phyloP scores from a whole-genome alignment of 1,140 invertebrate species.

The Holotrichia oblita region DNA sequence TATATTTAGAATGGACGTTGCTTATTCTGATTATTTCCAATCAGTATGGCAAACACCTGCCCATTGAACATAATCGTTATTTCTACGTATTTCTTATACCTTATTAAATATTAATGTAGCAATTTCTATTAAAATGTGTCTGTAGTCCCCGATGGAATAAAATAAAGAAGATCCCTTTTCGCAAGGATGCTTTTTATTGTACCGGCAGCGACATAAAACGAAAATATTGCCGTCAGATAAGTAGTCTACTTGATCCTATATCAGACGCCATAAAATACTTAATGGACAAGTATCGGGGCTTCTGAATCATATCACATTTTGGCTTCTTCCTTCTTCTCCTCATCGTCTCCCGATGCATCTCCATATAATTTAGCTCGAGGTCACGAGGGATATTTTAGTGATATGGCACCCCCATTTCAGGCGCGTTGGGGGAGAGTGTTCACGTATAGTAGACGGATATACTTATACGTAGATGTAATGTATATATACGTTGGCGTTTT shows the following conservation, averaged over 20 bases:
- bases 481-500: conserved; percentile 14
- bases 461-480: background rate
- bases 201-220: conserved; percentile 22
- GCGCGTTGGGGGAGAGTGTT: background rate
- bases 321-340: background rate
- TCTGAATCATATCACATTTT: conserved; percentile 36
- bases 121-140: background rate
- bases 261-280: conserved; percentile 36
- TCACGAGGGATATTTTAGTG: conserved; percentile 34
- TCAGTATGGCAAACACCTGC: too few species aligned
- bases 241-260: conserved; percentile 34
- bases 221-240: conserved; percentile 35
- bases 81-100: background rate
- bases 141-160: background rate
- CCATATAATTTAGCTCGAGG: conserved; percentile 30
- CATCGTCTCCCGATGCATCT: background rate
- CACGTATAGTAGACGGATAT: background rate
- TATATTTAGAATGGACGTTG: too few species aligned
- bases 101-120: background rate
- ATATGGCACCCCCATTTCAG: conserved; percentile 1
- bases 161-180: conserved; percentile 21
- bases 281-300: conserved; percentile 28
- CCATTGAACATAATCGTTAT: too few species aligned
- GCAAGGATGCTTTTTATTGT: conserved; percentile 25
- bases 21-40: too few species aligned